These are phyloP conservation scores for Volucella inanis DNA, from an alignment of 2,888 invertebrate genomes.

Conservation along the genomic window DNA sequence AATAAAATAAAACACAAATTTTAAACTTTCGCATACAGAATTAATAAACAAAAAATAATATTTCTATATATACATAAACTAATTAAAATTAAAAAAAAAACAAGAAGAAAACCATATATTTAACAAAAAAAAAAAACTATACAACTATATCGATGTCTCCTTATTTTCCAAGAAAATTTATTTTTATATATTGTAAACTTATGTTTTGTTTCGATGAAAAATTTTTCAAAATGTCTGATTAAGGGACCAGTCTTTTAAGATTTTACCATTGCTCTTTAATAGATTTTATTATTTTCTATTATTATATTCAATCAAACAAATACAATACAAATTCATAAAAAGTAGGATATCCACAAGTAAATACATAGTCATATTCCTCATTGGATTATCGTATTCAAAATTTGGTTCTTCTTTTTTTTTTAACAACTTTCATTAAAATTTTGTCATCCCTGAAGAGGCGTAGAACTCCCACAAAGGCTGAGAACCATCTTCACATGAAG, in stretches of 20 bases:
- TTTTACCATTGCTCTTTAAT: constrained; percentile 82
- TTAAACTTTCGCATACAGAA: constrained; percentile 38
- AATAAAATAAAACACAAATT: constrained; percentile 11
- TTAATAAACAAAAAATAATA: constrained; percentile 19
- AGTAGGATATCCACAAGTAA: too few relatives aligned
- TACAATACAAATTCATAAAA: too few relatives aligned
- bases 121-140: constrained; percentile 70
- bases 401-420: too few relatives aligned
- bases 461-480: too few relatives aligned
- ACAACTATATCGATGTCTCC: constrained; percentile 74
- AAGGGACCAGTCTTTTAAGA: constrained; percentile 84
- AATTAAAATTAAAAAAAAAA: constrained; percentile 17
- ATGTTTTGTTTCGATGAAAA: constrained; percentile 77
- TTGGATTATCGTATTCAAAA: too few relatives aligned
- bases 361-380: too few relatives aligned
- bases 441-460: too few relatives aligned
- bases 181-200: constrained; percentile 74
- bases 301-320: background rate
- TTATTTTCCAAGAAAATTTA: constrained; percentile 71
- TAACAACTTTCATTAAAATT: too few relatives aligned
- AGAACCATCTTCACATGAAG: too few relatives aligned
- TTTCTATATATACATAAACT: constrained; percentile 18
- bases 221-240: constrained; percentile 84
- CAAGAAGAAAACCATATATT: constrained; percentile 75
- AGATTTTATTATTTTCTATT: constrained; percentile 3